Evolutionary conservation across 1,140 invertebrate genomes (phyloP).

Genomic region (Oscheius sp.): DNA sequence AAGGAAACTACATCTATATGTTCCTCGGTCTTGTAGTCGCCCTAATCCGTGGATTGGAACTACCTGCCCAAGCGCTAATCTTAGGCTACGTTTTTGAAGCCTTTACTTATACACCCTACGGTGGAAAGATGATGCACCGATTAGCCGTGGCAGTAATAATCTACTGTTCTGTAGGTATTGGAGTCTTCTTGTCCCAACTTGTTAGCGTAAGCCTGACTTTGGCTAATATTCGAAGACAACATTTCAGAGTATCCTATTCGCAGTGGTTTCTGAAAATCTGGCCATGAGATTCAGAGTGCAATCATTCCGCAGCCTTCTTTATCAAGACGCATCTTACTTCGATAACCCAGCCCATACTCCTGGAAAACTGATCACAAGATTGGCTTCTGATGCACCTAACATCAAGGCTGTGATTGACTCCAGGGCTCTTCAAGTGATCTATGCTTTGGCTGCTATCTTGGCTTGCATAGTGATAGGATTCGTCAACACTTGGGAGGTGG

Average conservation of each 20-base stretch:
- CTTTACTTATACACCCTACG: conserved; percentile 22
- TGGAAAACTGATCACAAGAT: conserved; percentile 63
- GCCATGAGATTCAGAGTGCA: conserved; percentile 37
- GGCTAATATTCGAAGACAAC: background rate
- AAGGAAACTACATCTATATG: conserved; percentile 37
- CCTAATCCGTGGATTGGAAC: conserved; percentile 33
- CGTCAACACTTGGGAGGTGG: conserved; percentile 59
- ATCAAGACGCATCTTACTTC: conserved; percentile 63
- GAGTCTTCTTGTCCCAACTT: conserved; percentile 24
- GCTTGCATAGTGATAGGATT: conserved; percentile 57
- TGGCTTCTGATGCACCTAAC: conserved; percentile 64
- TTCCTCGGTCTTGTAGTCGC: conserved; percentile 16
- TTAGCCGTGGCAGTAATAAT: conserved; percentile 29
- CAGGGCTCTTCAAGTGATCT: conserved; percentile 48
- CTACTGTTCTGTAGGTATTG: conserved; percentile 20
- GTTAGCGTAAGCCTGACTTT: conserved; percentile 27
- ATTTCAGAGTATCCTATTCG: conserved; percentile 36
- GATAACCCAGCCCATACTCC: conserved; percentile 64
- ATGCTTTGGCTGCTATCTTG: conserved; percentile 61
- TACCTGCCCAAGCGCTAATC: conserved; percentile 30
- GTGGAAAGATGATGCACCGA: conserved; percentile 22
- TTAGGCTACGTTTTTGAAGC: conserved; percentile 31
- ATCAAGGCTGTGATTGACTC: conserved; percentile 62
- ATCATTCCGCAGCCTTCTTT: conserved; percentile 63
- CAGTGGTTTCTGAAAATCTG: conserved; percentile 36